Evolutionary conservation across 2,113 vertebrate genomes (phyloP).

Genomic region (cattle (Bos taurus)): ARS-UCD2.0 NC_037351.1:16857501-16858000

Average conservation of each 20-base stretch:
- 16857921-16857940: not conserved
- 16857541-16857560: not conserved
- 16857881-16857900: not conserved
- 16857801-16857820: not conserved
- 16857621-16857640: not conserved
- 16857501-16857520: not conserved
- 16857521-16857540: not conserved
- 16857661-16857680: not conserved
- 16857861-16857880: not conserved
- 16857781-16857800: not conserved
- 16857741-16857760: not conserved
- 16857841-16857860: not conserved
- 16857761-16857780: not conserved
- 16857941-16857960: not conserved
- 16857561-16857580: not conserved
- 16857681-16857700: fast-evolving
- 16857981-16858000: not conserved
- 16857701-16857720: not conserved
- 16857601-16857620: not conserved
- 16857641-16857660: not conserved
- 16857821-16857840: not conserved
- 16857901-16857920: not conserved
- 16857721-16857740: not conserved
- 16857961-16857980: not conserved
- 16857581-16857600: not conserved